These are phyloP conservation scores for Sylvicola cinctus DNA, from an alignment of 2,888 invertebrate species.

Conservation along the genomic window DNA sequence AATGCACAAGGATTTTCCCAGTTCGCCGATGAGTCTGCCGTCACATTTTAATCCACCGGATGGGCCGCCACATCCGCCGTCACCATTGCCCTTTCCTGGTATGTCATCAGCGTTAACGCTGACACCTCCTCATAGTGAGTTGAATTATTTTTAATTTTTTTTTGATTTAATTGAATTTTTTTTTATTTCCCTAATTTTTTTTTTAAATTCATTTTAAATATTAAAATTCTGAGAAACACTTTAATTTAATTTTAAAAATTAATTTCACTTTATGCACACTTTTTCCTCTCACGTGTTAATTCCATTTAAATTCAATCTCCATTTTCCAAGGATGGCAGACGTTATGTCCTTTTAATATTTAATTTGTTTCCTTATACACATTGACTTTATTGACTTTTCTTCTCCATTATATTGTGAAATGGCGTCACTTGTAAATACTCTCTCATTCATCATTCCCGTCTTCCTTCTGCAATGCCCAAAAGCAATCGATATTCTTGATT, in stretches of 20 bases:
- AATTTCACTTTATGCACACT: no score
- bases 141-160: conserved; percentile 4
- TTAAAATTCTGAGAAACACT: conserved; percentile 9
- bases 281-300: no score
- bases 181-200: conserved; percentile 1
- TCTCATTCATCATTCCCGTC: no score
- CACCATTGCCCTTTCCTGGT: conserved; percentile 48
- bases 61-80: conserved; percentile 31
- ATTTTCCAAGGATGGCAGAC: no score
- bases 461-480: no score
- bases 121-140: conserved; percentile 68
- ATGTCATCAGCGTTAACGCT: conserved; percentile 55
- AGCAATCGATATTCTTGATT: no score
- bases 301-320: no score
- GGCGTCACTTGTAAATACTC: no score
- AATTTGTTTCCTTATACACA: no score
- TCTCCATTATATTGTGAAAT: no score
- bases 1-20: conserved; percentile 19
- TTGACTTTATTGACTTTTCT: no score
- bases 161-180: neutral
- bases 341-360: no score
- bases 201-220: neutral
- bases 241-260: conserved; percentile 1
- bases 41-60: conserved; percentile 24
- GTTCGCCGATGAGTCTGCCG: conserved; percentile 25